A percentile compares a stretch with the other conserved stretches of the same genome.
Evolutionary conservation across 30 jellyfish, hydroid and myxozoan species (phyloP).

Genomic region (Pseudorhiza aurosa): DNA sequence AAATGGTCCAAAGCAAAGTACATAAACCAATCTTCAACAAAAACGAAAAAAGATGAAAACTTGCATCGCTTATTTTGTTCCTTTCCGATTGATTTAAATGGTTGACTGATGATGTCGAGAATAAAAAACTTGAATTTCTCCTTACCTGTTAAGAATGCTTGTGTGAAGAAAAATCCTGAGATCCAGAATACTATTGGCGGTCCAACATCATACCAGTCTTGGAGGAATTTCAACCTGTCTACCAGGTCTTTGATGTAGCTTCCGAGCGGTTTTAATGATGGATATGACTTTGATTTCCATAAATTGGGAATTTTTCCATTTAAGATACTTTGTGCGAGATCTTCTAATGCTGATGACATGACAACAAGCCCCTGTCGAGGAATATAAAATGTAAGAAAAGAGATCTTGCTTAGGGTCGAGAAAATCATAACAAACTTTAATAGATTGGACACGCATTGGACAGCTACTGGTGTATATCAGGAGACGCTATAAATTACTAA

Average conservation of each 20-base stretch:
- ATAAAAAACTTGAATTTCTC: too few relatives aligned
- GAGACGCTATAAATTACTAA: too few relatives aligned
- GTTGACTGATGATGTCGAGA: too few relatives aligned
- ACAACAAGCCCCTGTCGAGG: conserved; percentile 83
- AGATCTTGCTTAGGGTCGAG: too few relatives aligned
- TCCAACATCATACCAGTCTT: conserved; percentile 84
- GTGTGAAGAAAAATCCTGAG: conserved; percentile 93
- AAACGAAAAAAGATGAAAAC: too few relatives aligned
- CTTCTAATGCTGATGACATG: conserved; percentile 90
- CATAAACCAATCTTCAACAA: too few relatives aligned
- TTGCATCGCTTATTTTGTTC: too few relatives aligned
- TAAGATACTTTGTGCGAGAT: conserved; percentile 77
- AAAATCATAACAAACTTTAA: too few relatives aligned
- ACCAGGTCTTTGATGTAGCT: conserved; percentile 82
- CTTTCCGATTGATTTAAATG: too few relatives aligned
- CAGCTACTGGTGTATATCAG: too few relatives aligned
- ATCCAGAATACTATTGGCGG: conserved; percentile 88
- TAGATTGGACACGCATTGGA: too few relatives aligned
- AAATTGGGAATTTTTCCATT: conserved; percentile 82
- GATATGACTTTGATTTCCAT: conserved; percentile 88
- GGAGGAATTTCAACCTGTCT: conserved; percentile 75
- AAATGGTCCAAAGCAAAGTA: too few relatives aligned
- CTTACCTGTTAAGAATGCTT: conserved; percentile 92
- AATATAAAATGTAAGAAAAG: conserved; percentile 2
- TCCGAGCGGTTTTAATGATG: conserved; percentile 92